Conservation (phyloP, 2,888 invertebrate genomes). For the Villa cingulata region DNA sequence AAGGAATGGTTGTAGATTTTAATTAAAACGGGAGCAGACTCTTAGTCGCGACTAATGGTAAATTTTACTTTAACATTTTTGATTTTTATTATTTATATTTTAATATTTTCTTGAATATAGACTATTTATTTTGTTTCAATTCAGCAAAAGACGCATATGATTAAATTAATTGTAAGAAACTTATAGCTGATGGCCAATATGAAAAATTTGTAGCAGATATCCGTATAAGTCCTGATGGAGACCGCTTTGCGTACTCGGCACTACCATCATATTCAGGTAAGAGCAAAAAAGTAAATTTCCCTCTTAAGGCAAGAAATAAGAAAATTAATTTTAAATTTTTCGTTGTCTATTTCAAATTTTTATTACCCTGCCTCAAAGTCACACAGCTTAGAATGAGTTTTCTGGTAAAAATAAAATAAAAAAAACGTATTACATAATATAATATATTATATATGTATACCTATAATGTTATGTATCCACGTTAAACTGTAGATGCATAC, state of each 20-base stretch:
- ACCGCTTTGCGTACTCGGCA: constrained; percentile 63
- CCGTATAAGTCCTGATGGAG: constrained; percentile 64
- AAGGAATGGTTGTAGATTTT: constrained; percentile 61
- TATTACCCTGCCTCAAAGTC: no score
- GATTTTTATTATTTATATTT: neutral
- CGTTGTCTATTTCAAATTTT: no score
- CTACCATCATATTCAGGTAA: constrained; percentile 73
- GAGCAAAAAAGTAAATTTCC: constrained; percentile 24
- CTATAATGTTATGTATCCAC: no score
- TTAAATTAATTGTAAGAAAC: constrained; percentile 46
- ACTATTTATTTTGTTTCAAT: constrained; percentile 55
- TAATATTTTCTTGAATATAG: constrained; percentile 38
- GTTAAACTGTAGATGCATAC: no score
- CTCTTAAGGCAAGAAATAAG: no score
- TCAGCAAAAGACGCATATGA: constrained; percentile 47
- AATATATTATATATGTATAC: no score
- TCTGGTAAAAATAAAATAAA: no score
- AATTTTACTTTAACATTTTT: no score
- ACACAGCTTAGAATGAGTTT: no score
- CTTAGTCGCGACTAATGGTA: constrained; percentile 64
- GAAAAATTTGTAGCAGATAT: constrained; percentile 77
- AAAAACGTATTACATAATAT: no score
- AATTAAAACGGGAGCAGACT: constrained; percentile 57
- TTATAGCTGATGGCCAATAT: constrained; percentile 60
- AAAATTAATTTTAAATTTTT: no score